Percentiles rank a stretch among this genome's conserved stretches.
phyloP scores from a whole-genome alignment of 2,888 invertebrate species.

The Polyommatus iphigenia region DNA sequence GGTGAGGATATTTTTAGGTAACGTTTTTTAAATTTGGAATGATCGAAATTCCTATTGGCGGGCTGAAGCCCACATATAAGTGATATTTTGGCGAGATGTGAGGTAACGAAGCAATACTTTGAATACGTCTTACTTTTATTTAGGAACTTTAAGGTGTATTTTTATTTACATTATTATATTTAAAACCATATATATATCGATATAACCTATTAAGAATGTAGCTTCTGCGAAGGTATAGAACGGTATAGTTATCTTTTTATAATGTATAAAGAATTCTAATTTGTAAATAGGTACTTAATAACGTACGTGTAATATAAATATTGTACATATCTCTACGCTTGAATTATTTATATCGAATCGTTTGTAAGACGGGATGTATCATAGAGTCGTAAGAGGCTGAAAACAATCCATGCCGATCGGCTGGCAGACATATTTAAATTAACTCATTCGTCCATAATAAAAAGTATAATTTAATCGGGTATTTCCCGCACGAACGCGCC shows the following conservation, averaged over 20 bases:
- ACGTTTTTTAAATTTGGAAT: conserved; percentile 52
- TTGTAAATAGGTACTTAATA: conserved; percentile 80
- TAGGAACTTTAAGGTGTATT: conserved; percentile 73
- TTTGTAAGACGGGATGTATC: conserved; percentile 55
- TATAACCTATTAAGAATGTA: conserved; percentile 74
- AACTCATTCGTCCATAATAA: conserved; percentile 13
- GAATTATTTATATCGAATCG: conserved; percentile 76
- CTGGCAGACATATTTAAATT: conserved; percentile 25
- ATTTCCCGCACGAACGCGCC: background rate
- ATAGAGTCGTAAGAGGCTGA: conserved; percentile 40
- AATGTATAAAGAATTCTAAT: conserved; percentile 79
- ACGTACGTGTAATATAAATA: conserved; percentile 76
- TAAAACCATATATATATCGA: conserved; percentile 62
- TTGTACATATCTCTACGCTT: conserved; percentile 81
- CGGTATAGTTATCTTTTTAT: conserved; percentile 77
- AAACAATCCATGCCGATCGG: conserved; percentile 36
- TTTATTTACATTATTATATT: conserved; percentile 62
- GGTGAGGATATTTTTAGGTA: conserved; percentile 75
- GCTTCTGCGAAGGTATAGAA: conserved; percentile 79
- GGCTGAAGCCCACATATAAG: conserved; percentile 62
- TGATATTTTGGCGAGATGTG: conserved; percentile 85
- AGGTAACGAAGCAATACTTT: conserved; percentile 88
- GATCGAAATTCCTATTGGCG: conserved; percentile 45
- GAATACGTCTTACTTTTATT: conserved; percentile 81
- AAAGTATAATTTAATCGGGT: background rate